These are phyloP conservation scores for Thaumatotibia leucotreta DNA, from an alignment of 1,140 invertebrate species.

Conservation along the genomic window DNA sequence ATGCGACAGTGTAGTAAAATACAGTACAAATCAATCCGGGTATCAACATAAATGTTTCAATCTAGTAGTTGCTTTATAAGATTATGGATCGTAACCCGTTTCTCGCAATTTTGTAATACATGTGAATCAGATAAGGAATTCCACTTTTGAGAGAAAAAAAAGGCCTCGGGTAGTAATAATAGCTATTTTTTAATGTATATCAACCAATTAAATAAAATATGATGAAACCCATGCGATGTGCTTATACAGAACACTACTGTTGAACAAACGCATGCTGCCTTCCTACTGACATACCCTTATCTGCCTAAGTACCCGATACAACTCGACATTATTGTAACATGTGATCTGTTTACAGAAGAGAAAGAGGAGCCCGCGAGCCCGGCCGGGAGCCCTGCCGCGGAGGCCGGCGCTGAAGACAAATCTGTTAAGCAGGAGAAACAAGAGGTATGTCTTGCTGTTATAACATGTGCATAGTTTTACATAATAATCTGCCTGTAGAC, in stretches of 20 bases:
- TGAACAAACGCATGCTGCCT: constrained; percentile 13
- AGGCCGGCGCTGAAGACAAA: constrained; percentile 31
- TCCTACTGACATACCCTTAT: not conserved
- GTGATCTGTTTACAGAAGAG: constrained; percentile 38
- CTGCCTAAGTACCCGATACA: not conserved
- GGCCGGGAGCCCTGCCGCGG: constrained; percentile 29
- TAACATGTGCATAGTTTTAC: no score
- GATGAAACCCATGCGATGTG: constrained; percentile 12
- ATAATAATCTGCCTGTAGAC: no score
- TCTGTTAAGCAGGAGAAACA: constrained; percentile 58
- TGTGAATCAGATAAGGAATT: no score
- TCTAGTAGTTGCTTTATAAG: no score
- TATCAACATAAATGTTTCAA: no score
- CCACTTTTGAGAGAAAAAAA: no score
- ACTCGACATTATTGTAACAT: constrained; percentile 53
- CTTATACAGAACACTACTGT: constrained; percentile 4
- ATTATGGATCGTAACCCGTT: no score
- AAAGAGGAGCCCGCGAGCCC: constrained; percentile 53
- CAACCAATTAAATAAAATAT: not conserved
- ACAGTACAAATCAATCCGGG: no score
- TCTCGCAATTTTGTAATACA: no score
- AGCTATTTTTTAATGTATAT: no score
- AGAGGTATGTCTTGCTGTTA: constrained; percentile 59
- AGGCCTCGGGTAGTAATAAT: no score
- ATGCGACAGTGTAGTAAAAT: no score